Percentiles rank a stretch among this genome's conserved stretches.
These are phyloP conservation scores for Thomomys bottae DNA, from an alignment of 2,113 vertebrate species.

Conservation along the genomic window DNA sequence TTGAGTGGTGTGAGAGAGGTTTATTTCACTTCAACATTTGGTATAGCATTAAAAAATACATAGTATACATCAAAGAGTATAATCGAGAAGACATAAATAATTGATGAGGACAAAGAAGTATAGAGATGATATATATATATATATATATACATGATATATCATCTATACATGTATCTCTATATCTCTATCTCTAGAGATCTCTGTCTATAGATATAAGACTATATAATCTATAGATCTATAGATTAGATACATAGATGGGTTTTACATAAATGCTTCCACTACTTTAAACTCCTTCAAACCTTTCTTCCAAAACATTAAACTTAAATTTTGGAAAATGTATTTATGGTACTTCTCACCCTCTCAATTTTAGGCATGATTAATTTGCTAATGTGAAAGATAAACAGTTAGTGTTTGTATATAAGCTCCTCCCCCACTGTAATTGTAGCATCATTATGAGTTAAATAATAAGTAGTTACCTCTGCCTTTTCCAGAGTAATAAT, in stretches of 20 bases:
- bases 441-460: conserved; percentile 15
- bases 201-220: background rate
- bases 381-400: background rate
- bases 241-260: background rate
- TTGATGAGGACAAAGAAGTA: background rate
- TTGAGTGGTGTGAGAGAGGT: background rate
- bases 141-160: background rate
- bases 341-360: background rate
- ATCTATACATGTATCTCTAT: background rate
- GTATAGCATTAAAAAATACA: background rate
- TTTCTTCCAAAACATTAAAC: background rate
- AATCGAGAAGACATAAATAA: background rate
- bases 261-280: background rate
- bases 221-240: background rate
- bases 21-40: background rate
- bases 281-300: background rate
- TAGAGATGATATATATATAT: no score
- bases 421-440: background rate
- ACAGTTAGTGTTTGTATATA: background rate
- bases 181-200: background rate
- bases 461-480: background rate
- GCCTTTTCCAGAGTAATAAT: background rate
- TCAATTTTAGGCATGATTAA: conserved; percentile 33
- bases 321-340: background rate
- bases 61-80: background rate